Percentiles rank a stretch among this genome's conserved stretches.
These are phyloP conservation scores for Trichechus manatus DNA, from an alignment of 2,113 vertebrate species.

Conservation along the genomic window DNA sequence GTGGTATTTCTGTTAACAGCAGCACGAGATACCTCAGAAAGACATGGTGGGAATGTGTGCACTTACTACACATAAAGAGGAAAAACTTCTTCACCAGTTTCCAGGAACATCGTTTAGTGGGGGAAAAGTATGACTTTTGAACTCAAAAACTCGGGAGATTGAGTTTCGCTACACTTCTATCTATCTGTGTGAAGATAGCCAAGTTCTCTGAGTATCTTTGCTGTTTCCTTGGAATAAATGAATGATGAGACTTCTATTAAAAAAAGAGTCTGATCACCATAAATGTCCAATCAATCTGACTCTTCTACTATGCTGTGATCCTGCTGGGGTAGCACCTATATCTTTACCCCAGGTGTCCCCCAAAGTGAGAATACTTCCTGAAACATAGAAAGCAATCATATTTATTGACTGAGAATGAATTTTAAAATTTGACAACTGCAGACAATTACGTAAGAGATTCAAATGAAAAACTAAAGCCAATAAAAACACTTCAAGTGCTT, in stretches of 20 bases:
- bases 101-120: not conserved
- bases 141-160: not conserved
- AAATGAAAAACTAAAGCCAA: slow-evolving; percentile 36
- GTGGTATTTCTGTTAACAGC: no score
- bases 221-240: not conserved
- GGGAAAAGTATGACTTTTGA: not conserved
- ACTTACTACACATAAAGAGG: not conserved
- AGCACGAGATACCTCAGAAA: no score
- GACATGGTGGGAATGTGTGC: not conserved
- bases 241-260: not conserved
- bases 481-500: not conserved
- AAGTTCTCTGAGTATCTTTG: not conserved
- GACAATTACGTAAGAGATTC: not conserved
- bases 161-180: not conserved
- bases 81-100: not conserved
- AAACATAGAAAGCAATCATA: not conserved
- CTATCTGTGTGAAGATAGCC: not conserved
- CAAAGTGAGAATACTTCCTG: not conserved
- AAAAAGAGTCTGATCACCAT: not conserved
- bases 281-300: not conserved
- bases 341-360: not conserved
- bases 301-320: not conserved
- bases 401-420: not conserved
- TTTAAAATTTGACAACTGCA: not conserved
- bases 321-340: not conserved